Percentiles rank a stretch among this genome's conserved stretches.
Evolutionary conservation across 2,888 invertebrate genomes (phyloP).

Genomic region (Dryocosmus kuriphilus): DNA sequence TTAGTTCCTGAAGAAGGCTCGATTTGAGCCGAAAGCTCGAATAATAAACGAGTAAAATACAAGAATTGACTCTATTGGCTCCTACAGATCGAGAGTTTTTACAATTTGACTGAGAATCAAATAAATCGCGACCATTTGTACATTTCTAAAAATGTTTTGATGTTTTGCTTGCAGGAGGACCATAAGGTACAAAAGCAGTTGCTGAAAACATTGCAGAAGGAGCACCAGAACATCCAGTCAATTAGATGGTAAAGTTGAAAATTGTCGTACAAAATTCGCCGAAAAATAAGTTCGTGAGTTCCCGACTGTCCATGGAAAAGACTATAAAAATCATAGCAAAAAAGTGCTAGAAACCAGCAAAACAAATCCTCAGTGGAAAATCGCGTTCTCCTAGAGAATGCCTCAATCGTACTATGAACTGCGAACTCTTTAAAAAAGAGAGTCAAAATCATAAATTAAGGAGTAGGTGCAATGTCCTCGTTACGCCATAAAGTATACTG

Average conservation of each 20-base stretch:
- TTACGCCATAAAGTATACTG: conserved; percentile 31
- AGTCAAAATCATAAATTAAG: conserved; percentile 35
- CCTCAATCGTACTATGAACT: not conserved
- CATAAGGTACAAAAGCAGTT: conserved; percentile 73
- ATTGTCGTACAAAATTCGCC: conserved; percentile 64
- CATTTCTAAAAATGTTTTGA: not conserved
- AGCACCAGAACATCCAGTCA: conserved; percentile 73
- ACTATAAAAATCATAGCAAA: not conserved
- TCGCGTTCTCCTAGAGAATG: conserved; percentile 8
- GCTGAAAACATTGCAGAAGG: conserved; percentile 73
- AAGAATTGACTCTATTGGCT: too few relatives aligned
- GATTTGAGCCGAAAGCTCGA: too few relatives aligned
- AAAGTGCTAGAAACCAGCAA: conserved; percentile 11
- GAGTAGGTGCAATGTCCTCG: conserved; percentile 32
- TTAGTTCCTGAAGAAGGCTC: too few relatives aligned
- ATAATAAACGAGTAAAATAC: too few relatives aligned
- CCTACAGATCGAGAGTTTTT: too few relatives aligned
- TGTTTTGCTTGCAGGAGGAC: conserved; percentile 67
- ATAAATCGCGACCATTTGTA: not conserved
- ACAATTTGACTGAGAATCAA: not conserved
- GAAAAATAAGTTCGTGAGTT: conserved; percentile 3
- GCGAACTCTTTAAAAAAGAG: conserved; percentile 22
- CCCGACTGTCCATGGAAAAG: conserved; percentile 13
- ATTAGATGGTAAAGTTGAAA: conserved; percentile 65
- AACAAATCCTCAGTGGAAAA: not conserved